Conservation (phyloP, 1,140 invertebrate genomes). For the Ips nitidus region DNA sequence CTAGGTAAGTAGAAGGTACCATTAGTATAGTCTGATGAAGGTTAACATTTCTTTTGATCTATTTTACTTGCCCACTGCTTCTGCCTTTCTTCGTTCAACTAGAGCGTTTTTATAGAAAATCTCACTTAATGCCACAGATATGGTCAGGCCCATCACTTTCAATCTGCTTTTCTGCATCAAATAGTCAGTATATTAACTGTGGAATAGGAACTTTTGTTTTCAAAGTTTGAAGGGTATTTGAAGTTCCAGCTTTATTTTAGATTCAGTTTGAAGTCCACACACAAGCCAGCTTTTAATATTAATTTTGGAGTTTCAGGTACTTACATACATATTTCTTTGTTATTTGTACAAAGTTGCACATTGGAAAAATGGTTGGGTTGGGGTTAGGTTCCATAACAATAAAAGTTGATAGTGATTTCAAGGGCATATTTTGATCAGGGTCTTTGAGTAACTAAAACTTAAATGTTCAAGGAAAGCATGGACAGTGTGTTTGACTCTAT, state of each 20-base stretch:
- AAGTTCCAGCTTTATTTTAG: not conserved
- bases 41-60: slow-evolving; percentile 11
- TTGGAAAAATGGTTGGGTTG: too few relatives aligned
- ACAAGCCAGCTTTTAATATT: not conserved
- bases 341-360: too few relatives aligned
- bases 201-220: not conserved
- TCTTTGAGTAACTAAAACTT: too few relatives aligned
- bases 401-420: too few relatives aligned
- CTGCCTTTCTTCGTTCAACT: slow-evolving; percentile 2
- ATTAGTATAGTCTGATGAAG: slow-evolving; percentile 7
- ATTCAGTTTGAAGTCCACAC: not conserved
- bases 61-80: slow-evolving; percentile 1
- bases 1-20: slow-evolving; percentile 12
- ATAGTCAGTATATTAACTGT: too few relatives aligned
- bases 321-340: too few relatives aligned
- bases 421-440: too few relatives aligned
- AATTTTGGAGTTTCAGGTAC: too few relatives aligned
- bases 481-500: too few relatives aligned
- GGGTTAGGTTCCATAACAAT: too few relatives aligned
- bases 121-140: not conserved
- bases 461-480: too few relatives aligned
- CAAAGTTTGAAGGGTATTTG: not conserved
- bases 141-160: not conserved
- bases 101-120: not conserved
- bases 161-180: not conserved